These are phyloP conservation scores for Encarsia formosa DNA, from an alignment of 2,888 invertebrate species.

Conservation along the genomic window DNA sequence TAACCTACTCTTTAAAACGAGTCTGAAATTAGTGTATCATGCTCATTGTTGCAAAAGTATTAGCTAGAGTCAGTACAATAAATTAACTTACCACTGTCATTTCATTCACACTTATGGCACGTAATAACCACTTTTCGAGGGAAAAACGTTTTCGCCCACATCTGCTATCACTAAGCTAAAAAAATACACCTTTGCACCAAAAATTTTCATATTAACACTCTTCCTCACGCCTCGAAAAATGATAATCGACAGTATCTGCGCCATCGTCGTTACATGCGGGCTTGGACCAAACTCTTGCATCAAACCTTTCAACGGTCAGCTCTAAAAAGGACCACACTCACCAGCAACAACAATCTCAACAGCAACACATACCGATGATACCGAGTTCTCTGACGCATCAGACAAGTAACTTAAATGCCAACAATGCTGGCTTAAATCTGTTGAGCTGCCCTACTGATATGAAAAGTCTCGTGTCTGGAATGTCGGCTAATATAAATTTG, in stretches of 20 bases:
- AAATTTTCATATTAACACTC: not conserved
- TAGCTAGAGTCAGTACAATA: too few relatives aligned
- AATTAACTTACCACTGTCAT: too few relatives aligned
- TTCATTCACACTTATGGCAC: too few relatives aligned
- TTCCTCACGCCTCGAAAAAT: conserved; percentile 7
- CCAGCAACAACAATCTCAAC: conserved; percentile 30
- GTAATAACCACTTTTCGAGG: not conserved
- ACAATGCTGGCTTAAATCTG: conserved; percentile 40
- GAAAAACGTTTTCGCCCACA: conserved; percentile 12
- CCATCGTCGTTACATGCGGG: conserved; percentile 40
- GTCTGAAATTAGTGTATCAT: too few relatives aligned
- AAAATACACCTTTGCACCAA: not conserved
- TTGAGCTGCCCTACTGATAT: conserved; percentile 41
- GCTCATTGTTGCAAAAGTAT: too few relatives aligned
- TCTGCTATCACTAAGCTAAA: conserved; percentile 19
- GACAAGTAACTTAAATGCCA: conserved; percentile 29
- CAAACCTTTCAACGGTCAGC: conserved; percentile 26
- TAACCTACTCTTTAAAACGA: too few relatives aligned
- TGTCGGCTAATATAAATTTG: conserved; percentile 42
- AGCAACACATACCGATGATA: conserved; percentile 10
- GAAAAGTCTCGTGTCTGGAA: conserved; percentile 42
- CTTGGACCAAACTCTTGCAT: conserved; percentile 39
- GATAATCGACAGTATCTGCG: conserved; percentile 35
- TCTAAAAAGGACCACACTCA: conserved; percentile 28
- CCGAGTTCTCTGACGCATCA: conserved; percentile 13